phyloP scores from a whole-genome alignment of 2,797 vertebrate species.

The Liparis tanakae region DNA sequence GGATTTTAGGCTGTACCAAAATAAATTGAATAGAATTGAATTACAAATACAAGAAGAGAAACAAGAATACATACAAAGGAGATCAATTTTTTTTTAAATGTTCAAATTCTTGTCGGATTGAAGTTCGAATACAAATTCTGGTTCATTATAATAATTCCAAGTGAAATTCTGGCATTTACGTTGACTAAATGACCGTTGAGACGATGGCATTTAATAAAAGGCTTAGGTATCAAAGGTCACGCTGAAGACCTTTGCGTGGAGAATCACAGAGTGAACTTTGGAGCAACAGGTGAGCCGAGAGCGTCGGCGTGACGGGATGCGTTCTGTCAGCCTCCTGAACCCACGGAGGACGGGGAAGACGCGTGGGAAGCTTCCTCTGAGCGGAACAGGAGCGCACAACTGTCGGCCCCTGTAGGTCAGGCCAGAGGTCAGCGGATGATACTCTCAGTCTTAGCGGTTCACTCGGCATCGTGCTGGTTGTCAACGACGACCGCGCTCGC shows the following conservation, averaged over 20 bases:
- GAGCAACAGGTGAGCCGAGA: constrained; percentile 41
- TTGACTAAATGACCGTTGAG: background rate
- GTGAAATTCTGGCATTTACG: background rate
- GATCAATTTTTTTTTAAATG: background rate
- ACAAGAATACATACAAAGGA: background rate
- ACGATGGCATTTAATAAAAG: background rate
- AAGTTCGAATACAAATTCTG: too few relatives aligned
- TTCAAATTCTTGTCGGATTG: too few relatives aligned
- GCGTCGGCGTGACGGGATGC: constrained; percentile 44
- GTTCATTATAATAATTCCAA: too few relatives aligned
- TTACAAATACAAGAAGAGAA: background rate
- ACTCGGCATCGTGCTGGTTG: background rate
- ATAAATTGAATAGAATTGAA: too few relatives aligned
- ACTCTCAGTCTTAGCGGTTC: background rate
- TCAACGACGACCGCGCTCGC: background rate
- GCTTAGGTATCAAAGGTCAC: background rate
- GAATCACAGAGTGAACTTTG: constrained; percentile 13
- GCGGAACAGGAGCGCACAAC: background rate
- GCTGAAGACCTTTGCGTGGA: constrained; percentile 9
- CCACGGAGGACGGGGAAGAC: constrained; percentile 4
- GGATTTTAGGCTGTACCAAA: too few relatives aligned
- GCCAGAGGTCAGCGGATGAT: background rate
- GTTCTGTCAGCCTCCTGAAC: constrained; percentile 47
- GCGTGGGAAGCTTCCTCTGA: background rate
- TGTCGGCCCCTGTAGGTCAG: background rate